phyloP scores from a whole-genome alignment of 2,888 invertebrate species.

The Cataglyphis cursor region DNA sequence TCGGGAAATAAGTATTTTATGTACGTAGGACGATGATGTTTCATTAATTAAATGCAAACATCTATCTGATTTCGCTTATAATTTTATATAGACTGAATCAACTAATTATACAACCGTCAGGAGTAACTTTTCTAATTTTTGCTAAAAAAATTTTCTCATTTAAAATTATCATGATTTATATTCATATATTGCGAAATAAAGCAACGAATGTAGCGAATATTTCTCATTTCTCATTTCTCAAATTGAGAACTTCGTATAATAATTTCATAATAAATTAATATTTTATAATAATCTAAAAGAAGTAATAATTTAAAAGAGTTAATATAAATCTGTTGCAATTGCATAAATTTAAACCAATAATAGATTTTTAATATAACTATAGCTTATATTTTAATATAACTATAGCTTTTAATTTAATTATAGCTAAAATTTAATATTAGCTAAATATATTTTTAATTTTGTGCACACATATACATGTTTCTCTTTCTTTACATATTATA shows the following conservation, averaged over 20 bases:
- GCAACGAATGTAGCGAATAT: not conserved
- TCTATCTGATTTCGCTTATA: not conserved
- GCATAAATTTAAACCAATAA: not conserved
- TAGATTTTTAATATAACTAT: not conserved
- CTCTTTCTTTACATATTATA: not conserved
- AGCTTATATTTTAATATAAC: not conserved
- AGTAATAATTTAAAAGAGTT: not conserved
- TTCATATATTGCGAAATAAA: not conserved
- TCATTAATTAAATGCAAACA: not conserved
- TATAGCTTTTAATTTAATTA: too few relatives aligned
- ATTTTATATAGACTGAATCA: not conserved
- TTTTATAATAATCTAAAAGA: not conserved
- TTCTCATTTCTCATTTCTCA: not conserved
- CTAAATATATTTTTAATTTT: not conserved
- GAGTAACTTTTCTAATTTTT: not conserved
- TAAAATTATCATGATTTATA: not conserved
- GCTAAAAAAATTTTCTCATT: not conserved
- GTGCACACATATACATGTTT: not conserved
- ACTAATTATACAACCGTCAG: not conserved
- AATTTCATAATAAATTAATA: not conserved
- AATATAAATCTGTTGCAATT: constrained; percentile 1
- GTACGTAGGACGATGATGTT: not conserved
- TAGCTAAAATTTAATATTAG: not conserved
- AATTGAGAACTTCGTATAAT: not conserved
- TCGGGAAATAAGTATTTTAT: constrained; percentile 3